Evolutionary conservation across 2,888 invertebrate genomes (phyloP).

Genomic region (Agonopterix subpropinquella): DNA sequence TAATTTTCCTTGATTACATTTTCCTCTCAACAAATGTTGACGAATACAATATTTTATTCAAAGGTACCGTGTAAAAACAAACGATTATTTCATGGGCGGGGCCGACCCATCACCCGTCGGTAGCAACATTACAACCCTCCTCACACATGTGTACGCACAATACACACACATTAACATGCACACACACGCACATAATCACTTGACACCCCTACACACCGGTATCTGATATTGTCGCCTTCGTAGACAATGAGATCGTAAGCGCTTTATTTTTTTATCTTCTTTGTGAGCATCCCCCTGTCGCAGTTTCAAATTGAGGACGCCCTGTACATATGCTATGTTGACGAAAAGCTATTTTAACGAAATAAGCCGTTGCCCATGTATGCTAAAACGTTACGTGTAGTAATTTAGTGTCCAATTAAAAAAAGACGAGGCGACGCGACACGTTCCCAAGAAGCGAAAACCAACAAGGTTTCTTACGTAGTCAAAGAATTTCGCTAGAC

Average conservation of each 20-base stretch:
- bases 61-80: slow-evolving; percentile 41
- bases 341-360: background rate
- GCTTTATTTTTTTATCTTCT: slow-evolving; percentile 65
- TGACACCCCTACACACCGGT: slow-evolving; percentile 34
- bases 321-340: slow-evolving; percentile 11
- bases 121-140: slow-evolving; percentile 49
- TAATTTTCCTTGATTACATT: too few species aligned
- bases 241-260: slow-evolving; percentile 62
- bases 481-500: slow-evolving; percentile 51
- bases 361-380: slow-evolving; percentile 15
- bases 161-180: slow-evolving; percentile 11
- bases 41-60: slow-evolving; percentile 7
- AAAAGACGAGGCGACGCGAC: slow-evolving; percentile 23
- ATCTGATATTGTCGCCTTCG: slow-evolving; percentile 37
- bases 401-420: slow-evolving; percentile 13
- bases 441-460: slow-evolving; percentile 22
- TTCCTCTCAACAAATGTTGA: too few species aligned
- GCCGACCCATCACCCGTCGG: slow-evolving; percentile 48
- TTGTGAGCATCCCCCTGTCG: slow-evolving; percentile 43
- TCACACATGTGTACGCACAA: slow-evolving; percentile 14
- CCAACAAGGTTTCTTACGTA: slow-evolving; percentile 28
- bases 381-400: slow-evolving; percentile 15
- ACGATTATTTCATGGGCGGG: slow-evolving; percentile 61
- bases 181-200: slow-evolving; percentile 28
- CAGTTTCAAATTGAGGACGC: slow-evolving; percentile 34